These are phyloP conservation scores for Heliconius nattereri DNA, from an alignment of 1,140 invertebrate species.

Conservation along the genomic window DNA sequence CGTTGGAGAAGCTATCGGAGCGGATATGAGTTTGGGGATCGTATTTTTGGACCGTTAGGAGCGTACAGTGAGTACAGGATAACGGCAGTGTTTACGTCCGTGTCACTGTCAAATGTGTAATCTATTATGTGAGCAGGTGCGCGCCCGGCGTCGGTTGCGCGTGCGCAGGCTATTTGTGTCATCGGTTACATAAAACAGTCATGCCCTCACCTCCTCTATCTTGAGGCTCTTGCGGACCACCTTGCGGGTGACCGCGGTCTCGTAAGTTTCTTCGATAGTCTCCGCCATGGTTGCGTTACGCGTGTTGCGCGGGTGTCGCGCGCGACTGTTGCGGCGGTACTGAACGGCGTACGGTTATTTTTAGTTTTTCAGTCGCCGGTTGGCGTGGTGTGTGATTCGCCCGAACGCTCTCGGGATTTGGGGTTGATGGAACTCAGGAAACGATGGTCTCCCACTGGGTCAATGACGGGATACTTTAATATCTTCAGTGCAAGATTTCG, in stretches of 20 bases:
- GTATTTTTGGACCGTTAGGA: slow-evolving; percentile 17
- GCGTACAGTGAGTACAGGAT: slow-evolving; percentile 38
- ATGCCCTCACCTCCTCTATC: slow-evolving; percentile 84
- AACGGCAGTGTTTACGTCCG: slow-evolving; percentile 69
- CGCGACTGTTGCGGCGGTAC: slow-evolving; percentile 74
- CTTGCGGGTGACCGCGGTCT: slow-evolving; percentile 84
- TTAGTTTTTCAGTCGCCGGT: slow-evolving; percentile 75
- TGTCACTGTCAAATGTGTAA: slow-evolving; percentile 74
- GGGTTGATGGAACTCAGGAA: slow-evolving; percentile 54
- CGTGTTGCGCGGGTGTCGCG: slow-evolving; percentile 72
- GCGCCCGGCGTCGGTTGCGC: slow-evolving; percentile 57
- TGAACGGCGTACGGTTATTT: slow-evolving; percentile 71
- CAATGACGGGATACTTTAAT: slow-evolving; percentile 8
- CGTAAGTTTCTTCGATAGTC: slow-evolving; percentile 82
- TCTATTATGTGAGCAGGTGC: slow-evolving; percentile 75
- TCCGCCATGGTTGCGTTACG: slow-evolving; percentile 78
- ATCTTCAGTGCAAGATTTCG: neutral
- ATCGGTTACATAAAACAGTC: slow-evolving; percentile 74
- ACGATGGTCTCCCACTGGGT: slow-evolving; percentile 25
- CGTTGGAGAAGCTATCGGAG: slow-evolving; percentile 26
- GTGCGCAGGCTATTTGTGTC: slow-evolving; percentile 66
- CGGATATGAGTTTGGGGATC: slow-evolving; percentile 15
- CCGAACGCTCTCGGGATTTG: slow-evolving; percentile 55
- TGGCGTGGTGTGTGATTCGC: slow-evolving; percentile 57
- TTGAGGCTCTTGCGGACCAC: slow-evolving; percentile 84